phyloP scores from a whole-genome alignment of 64 coral and sea anemone genomes.

The Hydrozoanthus tunicans region DNA sequence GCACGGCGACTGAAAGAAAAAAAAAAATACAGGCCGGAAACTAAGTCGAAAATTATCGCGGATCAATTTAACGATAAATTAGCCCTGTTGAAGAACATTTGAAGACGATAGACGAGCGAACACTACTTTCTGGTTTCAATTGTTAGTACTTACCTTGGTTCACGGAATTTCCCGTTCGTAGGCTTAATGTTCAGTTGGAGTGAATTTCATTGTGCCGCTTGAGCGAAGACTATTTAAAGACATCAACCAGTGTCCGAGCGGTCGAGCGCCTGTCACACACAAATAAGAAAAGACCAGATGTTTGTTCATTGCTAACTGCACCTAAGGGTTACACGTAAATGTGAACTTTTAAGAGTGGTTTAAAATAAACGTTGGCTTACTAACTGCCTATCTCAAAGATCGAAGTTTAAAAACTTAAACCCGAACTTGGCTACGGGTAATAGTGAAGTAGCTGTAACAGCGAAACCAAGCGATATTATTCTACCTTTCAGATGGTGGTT shows the following conservation, averaged over 20 bases:
- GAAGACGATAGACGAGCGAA: background rate
- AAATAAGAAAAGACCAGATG: slow-evolving; percentile 46
- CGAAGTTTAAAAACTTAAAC: background rate
- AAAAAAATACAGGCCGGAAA: slow-evolving; percentile 68
- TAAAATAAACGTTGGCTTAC: background rate
- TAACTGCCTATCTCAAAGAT: background rate
- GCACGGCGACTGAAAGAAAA: slow-evolving; percentile 33
- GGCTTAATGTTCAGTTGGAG: slow-evolving; percentile 13
- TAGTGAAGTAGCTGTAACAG: slow-evolving; percentile 8
- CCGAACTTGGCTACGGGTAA: slow-evolving; percentile 9
- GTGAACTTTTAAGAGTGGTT: background rate
- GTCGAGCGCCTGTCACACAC: slow-evolving; percentile 40
- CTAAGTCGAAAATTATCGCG: slow-evolving; percentile 29
- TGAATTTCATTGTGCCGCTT: slow-evolving; percentile 32
- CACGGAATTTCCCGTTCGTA: slow-evolving; percentile 34
- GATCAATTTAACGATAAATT: slow-evolving; percentile 23
- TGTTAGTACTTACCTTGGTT: slow-evolving; percentile 38
- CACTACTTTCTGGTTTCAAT: background rate
- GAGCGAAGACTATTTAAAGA: slow-evolving; percentile 56
- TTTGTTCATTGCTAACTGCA: slow-evolving; percentile 1
- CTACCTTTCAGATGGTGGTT: slow-evolving; percentile 29
- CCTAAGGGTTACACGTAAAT: background rate
- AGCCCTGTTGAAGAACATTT: slow-evolving; percentile 2
- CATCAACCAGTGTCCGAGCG: slow-evolving; percentile 26
- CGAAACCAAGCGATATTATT: slow-evolving; percentile 8